phyloP scores from a whole-genome alignment of 2,797 vertebrate genomes.

The Spinibarbus caldwelli region DNA sequence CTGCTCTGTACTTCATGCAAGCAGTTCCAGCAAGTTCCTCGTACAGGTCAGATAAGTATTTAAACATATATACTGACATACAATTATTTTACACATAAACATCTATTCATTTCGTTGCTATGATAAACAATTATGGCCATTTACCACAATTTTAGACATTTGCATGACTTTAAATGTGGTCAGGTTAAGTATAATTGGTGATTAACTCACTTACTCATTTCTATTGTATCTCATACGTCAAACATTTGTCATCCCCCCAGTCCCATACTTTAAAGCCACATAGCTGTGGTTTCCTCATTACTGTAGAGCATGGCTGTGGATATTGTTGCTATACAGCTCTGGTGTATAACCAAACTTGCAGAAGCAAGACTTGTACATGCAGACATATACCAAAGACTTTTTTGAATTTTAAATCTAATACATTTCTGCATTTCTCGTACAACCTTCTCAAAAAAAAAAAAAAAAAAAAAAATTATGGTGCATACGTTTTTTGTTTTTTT shows the following conservation, averaged over 20 bases:
- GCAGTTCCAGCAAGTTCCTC: conserved; percentile 76
- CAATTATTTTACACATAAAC: neutral
- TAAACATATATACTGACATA: too few relatives aligned
- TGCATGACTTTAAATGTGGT: neutral
- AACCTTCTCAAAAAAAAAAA: too few relatives aligned
- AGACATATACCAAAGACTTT: neutral
- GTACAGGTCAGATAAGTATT: conserved; percentile 82
- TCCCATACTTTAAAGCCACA: conserved; percentile 8
- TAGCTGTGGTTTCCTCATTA: conserved; percentile 15
- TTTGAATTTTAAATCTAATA: neutral
- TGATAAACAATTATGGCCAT: neutral
- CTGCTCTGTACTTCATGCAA: conserved; percentile 90
- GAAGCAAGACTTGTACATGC: neutral
- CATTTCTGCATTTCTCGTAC: neutral
- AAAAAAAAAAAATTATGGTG: neutral
- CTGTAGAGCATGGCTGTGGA: neutral
- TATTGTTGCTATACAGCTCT: neutral
- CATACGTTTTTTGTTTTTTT: neutral
- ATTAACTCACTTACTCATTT: neutral
- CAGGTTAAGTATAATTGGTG: neutral
- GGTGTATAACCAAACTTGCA: neutral
- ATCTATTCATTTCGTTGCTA: neutral
- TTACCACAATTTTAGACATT: neutral
- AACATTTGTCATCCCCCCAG: neutral
- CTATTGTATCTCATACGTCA: neutral